Evolutionary conservation across 2,797 vertebrate genomes (phyloP).

Genomic region (Nyctibius grandis): DNA sequence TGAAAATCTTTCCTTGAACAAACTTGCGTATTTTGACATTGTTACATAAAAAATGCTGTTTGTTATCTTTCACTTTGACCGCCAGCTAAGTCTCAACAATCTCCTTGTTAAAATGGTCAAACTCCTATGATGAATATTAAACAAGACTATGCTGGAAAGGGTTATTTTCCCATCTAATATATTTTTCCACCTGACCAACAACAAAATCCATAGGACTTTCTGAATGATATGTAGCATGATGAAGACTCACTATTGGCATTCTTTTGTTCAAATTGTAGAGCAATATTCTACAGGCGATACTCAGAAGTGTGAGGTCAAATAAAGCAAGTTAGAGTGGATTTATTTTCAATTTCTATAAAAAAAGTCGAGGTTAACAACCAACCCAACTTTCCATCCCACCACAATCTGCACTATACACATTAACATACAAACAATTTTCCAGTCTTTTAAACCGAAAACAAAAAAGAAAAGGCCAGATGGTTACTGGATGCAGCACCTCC

Average conservation of each 20-base stretch:
- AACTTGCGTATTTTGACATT: background rate
- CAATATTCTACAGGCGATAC: background rate
- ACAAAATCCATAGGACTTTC: background rate
- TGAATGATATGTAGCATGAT: background rate
- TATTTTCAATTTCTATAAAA: background rate
- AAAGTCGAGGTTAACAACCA: background rate
- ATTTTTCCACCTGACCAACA: conserved; percentile 30
- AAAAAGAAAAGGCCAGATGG: background rate
- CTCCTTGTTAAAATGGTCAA: background rate
- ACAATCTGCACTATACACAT: background rate
- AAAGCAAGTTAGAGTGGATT: background rate
- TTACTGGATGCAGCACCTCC: background rate
- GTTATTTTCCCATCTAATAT: background rate
- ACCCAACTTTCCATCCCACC: background rate
- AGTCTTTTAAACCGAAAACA: background rate
- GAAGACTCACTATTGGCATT: background rate
- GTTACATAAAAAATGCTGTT: background rate
- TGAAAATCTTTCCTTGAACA: background rate
- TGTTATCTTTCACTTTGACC: background rate
- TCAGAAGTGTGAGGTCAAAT: background rate
- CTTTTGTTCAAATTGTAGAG: background rate
- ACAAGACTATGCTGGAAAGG: background rate
- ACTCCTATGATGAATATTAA: background rate
- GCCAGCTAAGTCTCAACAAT: background rate
- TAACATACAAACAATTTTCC: background rate